Percentiles rank a stretch among this genome's conserved stretches.
phyloP scores from a whole-genome alignment of 2,113 vertebrate genomes.

The Pachypanchax playfairii region DNA sequence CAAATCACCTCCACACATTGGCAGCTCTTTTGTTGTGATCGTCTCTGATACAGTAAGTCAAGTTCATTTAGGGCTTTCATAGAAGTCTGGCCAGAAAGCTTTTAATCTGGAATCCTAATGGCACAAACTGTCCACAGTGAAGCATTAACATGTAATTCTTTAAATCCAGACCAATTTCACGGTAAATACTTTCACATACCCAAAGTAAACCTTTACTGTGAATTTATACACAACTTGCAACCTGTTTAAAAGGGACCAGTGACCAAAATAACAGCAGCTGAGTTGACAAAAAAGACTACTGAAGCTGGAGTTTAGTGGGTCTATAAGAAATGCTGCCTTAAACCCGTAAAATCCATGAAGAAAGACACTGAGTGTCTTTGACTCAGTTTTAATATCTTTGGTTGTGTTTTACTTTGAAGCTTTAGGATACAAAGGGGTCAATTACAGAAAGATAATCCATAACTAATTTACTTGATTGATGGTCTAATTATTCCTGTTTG shows the following conservation, averaged over 20 bases:
- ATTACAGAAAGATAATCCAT: constrained; percentile 76
- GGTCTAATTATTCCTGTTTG: constrained; percentile 76
- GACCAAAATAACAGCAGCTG: constrained; percentile 20
- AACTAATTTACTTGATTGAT: constrained; percentile 78
- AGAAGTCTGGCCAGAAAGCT: constrained; percentile 34
- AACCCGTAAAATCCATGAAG: constrained; percentile 20
- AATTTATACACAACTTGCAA: constrained; percentile 10
- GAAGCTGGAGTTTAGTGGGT: constrained; percentile 33
- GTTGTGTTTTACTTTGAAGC: constrained; percentile 62
- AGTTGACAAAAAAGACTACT: constrained; percentile 11
- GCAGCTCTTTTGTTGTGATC: constrained; percentile 65
- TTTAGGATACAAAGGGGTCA: constrained; percentile 66
- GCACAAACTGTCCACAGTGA: constrained; percentile 15
- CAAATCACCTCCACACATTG: constrained; percentile 58
- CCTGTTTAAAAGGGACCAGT: constrained; percentile 30
- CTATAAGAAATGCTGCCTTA: constrained; percentile 22
- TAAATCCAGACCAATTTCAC: constrained; percentile 23
- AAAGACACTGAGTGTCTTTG: constrained; percentile 35
- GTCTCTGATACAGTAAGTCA: constrained; percentile 68
- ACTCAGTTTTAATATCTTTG: constrained; percentile 50
- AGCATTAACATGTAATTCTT: constrained; percentile 41
- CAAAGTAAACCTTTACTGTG: background rate
- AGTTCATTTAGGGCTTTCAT: constrained; percentile 58
- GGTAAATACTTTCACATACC: constrained; percentile 23
- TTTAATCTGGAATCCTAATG: constrained; percentile 42